Evolutionary conservation across 1,140 invertebrate species (phyloP).

Genomic region (Drosophila sucinea): DNA sequence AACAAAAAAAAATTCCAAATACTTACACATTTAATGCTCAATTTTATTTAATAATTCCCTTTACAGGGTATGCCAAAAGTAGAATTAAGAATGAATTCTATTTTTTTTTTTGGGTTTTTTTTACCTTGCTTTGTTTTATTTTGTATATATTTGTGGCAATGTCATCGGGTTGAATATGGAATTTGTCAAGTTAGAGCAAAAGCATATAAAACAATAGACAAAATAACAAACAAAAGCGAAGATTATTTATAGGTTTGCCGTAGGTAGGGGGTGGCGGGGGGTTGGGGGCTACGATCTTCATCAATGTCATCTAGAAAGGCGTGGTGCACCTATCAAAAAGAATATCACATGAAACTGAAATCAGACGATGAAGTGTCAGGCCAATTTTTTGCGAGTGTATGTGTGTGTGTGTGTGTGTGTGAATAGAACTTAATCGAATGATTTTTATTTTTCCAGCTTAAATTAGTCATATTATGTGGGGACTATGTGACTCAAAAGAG

Average conservation of each 20-base stretch:
- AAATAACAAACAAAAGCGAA: background rate
- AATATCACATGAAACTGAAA: conserved; percentile 9
- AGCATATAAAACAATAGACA: conserved; percentile 21
- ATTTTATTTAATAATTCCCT: background rate
- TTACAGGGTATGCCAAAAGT: background rate
- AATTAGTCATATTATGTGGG: background rate
- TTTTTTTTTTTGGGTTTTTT: background rate
- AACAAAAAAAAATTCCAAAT: too few relatives aligned
- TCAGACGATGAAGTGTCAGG: conserved; percentile 1
- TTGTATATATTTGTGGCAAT: conserved; percentile 12
- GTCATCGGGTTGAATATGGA: conserved; percentile 52
- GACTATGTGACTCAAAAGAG: background rate
- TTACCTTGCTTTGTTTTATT: background rate
- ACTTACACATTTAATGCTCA: too few relatives aligned
- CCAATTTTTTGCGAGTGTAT: too few relatives aligned
- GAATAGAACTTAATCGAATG: conserved; percentile 6
- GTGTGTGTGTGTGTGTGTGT: too few relatives aligned
- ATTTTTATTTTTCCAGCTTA: background rate
- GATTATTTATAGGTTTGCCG: conserved; percentile 1
- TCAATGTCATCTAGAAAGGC: background rate
- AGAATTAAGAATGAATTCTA: background rate
- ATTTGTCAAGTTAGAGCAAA: conserved; percentile 20
- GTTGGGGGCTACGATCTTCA: conserved; percentile 2
- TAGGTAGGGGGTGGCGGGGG: background rate
- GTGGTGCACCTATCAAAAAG: background rate